These are phyloP conservation scores for Smutsia gigantea DNA, from an alignment of 2,797 vertebrate species.

Conservation along the genomic window DNA sequence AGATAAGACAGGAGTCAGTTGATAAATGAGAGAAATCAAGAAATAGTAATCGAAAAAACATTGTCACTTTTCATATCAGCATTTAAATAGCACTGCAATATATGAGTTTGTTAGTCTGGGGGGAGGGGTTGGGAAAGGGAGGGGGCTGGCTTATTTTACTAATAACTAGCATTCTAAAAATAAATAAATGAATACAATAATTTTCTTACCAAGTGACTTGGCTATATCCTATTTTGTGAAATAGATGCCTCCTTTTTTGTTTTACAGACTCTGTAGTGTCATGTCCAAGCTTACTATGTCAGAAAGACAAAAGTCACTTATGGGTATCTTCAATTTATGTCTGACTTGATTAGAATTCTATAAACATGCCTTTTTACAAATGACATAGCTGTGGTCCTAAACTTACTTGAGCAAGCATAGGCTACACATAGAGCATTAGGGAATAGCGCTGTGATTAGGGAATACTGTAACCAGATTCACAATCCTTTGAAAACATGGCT, in stretches of 20 bases:
- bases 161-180: background rate
- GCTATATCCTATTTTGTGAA: background rate
- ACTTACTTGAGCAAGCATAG: background rate
- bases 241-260: background rate
- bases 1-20: background rate
- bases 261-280: background rate
- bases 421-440: background rate
- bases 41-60: background rate
- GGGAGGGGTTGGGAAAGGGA: no score
- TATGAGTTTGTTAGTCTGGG: background rate
- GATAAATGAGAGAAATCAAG: background rate
- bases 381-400: background rate
- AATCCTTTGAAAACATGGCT: background rate
- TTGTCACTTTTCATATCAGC: background rate
- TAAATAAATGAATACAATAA: background rate
- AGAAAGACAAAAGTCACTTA: background rate
- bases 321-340: background rate
- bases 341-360: background rate
- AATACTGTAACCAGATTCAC: background rate
- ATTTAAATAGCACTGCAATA: background rate
- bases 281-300: background rate
- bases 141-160: background rate
- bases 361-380: background rate
- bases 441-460: background rate
- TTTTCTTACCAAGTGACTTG: constrained; percentile 30